Evolutionary conservation across 2,113 vertebrate species (phyloP), one percentile per base, ranked within the genome.

Genomic region (Gadus macrocephalus): DNA sequence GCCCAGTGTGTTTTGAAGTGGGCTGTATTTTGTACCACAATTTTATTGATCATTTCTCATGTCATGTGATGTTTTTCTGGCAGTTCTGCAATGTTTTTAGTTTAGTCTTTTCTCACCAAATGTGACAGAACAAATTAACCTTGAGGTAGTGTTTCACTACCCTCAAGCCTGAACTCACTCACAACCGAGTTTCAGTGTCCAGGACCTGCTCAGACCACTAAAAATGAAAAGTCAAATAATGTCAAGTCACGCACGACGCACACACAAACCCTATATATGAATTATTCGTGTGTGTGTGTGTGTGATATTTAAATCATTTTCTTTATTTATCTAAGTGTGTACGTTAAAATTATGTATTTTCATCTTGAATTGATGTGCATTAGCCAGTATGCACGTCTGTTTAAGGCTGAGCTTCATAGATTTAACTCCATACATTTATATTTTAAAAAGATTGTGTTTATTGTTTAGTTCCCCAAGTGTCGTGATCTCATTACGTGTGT

Each of bases 401-500:
- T 49, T 49, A 9, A 49, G 42, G 42, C 6, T 49, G 8, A 12
- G 42, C 42, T 49, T 49, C 42, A 49, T 49, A 49, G 9, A 49
- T 49, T 49, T 27, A 60, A 78, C 61, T 67, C 61, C 14, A 55
- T 55, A 73, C 56, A 80, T 65, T 68, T 31, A 73, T 53, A 35
- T 70, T 72, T 71, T 15, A 28, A 67, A 64, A 49, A 61, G 62
- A 67, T 14, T 49, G 63, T 76, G 72, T 68, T 86, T 71, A 70
- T 70, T 68, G 61, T 78, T 82, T 87, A 79, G 75, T 71, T 87
- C 83, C 78, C 83, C 74, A 74, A 85, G 77, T 83, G 89, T 84
- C 78, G 88, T 61, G 80, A 86, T 85, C 87, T 91, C 89, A 90
- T 92, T 92, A 91, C 88, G 83, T 83, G 42, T 49, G 42, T 49